Base-by-base conservation (phyloP, 2,113 vertebrate species). In the Paradoxurus hermaphroditus region DNA sequence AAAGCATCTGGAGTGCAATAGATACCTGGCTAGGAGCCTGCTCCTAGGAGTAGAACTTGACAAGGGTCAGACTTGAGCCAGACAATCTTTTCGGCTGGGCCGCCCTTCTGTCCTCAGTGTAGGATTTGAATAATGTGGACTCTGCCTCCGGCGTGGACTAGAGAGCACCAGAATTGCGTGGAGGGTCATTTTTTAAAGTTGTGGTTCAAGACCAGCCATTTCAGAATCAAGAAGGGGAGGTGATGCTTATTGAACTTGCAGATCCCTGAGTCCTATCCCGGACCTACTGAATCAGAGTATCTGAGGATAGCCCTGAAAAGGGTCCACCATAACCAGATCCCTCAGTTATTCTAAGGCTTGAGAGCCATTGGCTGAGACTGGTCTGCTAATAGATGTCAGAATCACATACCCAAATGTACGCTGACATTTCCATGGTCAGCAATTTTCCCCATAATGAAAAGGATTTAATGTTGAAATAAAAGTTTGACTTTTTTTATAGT, bases 271-370 rank as follows among this genome's bases (percentile, higher is more conserved):
- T 46, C 44, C 70, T 7, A 13, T 18, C 31, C 34, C 12, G 93
- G 62, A 81, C 41, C 56, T 34, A 16, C n/a, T 11, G 49, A 70
- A 49, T 19, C 56, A 39, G 23, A 65, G 29, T 23, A 59, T 29
- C 51, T 81, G 49, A 34, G 14, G 4, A 46, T 27, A 10, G 13
- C 18, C 19, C 4, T 53, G 27, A 67, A 39, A 9, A 65, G 1
- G 13, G 23, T 0, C 21, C 3, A 1, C 4, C 15, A 3, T 19
- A 19, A 53, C 13, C 36, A 29, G 18, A 21, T 21, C 39, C 10
- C 49, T 31, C 21, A 1, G 15, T 12, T 27, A 59, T n/a, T 75
- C 46, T 56, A 23, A 41, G 29, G 1, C 67, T 39, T 46, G 56
- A 75, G 34, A 46, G 41, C 39, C 34, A 75, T 39, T 2, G 0